These are phyloP conservation scores for Rhabdophis nuchalis DNA, from an alignment of 2,797 vertebrate genomes.

Conservation along the genomic window DNA sequence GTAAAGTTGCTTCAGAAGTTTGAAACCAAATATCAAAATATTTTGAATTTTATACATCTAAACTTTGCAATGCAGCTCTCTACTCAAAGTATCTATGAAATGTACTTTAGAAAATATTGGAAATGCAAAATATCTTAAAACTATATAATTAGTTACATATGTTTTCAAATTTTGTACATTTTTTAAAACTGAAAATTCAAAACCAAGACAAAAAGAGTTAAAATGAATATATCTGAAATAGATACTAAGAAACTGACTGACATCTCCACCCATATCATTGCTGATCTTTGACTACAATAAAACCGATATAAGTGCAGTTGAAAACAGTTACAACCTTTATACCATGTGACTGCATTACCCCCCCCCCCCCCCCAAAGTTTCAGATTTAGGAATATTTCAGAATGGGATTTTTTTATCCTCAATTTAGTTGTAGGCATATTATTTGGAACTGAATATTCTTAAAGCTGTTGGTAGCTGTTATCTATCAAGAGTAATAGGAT, in stretches of 20 bases:
- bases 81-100: not conserved
- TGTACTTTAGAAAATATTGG: not conserved
- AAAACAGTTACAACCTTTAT: not conserved
- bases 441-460: not conserved
- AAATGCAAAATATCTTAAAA: not conserved
- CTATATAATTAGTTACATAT: not conserved
- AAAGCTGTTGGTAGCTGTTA: not conserved
- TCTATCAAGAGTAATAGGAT: not conserved
- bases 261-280: not conserved
- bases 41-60: not conserved
- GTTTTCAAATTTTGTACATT: not conserved
- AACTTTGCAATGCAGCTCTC: not conserved
- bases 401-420: not conserved
- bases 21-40: not conserved
- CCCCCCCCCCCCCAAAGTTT: not conserved
- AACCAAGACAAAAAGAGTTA: not conserved
- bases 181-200: not conserved
- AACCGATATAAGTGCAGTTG: not conserved
- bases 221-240: not conserved
- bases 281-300: not conserved
- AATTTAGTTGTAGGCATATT: not conserved
- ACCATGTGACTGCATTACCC: not conserved
- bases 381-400: not conserved
- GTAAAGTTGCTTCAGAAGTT: not conserved
- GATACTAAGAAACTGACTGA: not conserved